Conservation (phyloP, 2,888 invertebrate genomes). For the Petrolisthes cinctipes region DNA sequence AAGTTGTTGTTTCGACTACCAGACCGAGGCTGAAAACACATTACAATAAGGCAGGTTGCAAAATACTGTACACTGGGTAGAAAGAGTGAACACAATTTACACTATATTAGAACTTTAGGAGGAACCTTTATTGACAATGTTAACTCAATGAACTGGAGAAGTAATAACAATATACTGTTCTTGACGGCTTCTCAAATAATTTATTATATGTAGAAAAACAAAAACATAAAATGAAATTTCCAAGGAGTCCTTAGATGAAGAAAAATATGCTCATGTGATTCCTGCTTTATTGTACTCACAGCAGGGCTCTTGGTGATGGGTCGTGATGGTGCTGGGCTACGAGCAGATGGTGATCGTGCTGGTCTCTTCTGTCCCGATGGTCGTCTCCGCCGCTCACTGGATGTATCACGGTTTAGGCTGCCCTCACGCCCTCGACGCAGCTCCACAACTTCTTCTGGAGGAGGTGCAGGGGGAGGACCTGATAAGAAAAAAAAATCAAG, state of each 20-base stretch:
- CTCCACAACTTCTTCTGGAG: conserved; percentile 49
- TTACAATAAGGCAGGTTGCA: too few species aligned
- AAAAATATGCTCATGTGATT: too few species aligned
- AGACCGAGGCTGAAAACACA: conserved; percentile 35
- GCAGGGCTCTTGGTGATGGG: conserved; percentile 48
- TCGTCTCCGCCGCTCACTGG: conserved; percentile 37
- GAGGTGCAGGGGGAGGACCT: conserved; percentile 64
- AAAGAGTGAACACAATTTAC: too few species aligned
- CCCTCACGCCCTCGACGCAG: conserved; percentile 10
- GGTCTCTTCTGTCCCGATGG: conserved; percentile 47
- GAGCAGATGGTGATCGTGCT: conserved; percentile 41
- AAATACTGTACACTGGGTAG: too few species aligned
- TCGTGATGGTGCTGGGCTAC: conserved; percentile 40
- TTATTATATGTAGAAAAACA: too few species aligned
- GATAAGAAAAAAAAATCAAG: not conserved
- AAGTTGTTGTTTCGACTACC: conserved; percentile 38
- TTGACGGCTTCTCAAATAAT: too few species aligned
- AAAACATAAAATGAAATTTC: too few species aligned
- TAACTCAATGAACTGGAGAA: too few species aligned
- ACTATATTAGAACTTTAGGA: too few species aligned
- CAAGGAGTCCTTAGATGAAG: too few species aligned
- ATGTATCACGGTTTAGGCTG: conserved; percentile 14
- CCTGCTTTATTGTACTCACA: conserved; percentile 21
- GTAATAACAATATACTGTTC: too few species aligned
- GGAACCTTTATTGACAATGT: too few species aligned